Percentiles rank a stretch among this genome's conserved stretches.
These are phyloP conservation scores for Bombyx huttoni DNA, from an alignment of 2,888 invertebrate species.

Conservation along the genomic window DNA sequence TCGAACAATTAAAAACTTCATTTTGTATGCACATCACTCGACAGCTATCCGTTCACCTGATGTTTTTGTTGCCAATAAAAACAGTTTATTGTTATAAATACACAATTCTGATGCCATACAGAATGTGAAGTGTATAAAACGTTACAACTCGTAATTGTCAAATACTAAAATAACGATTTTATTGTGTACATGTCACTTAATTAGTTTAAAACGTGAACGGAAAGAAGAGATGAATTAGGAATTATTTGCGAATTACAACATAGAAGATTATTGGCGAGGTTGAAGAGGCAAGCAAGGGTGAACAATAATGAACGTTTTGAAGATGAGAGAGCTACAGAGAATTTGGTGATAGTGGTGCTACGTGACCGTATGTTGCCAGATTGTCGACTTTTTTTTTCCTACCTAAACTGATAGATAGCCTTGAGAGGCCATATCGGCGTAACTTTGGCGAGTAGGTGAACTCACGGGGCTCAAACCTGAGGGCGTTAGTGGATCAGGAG, in stretches of 20 bases:
- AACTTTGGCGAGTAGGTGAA: too few species aligned
- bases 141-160: conserved; percentile 32
- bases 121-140: conserved; percentile 30
- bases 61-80: conserved; percentile 55
- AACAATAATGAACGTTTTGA: too few species aligned
- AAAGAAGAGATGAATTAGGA: conserved; percentile 12
- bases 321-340: too few species aligned
- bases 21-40: conserved; percentile 43
- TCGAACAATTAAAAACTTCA: conserved; percentile 56
- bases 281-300: too few species aligned
- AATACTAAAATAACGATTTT: conserved; percentile 40
- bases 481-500: too few species aligned
- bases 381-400: too few species aligned
- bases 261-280: background rate
- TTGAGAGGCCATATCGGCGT: too few species aligned
- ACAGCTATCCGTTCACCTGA: conserved; percentile 38
- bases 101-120: conserved; percentile 45
- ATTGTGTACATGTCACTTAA: conserved; percentile 44
- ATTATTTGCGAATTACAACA: background rate
- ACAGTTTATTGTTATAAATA: conserved; percentile 41
- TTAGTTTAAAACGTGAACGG: conserved; percentile 33
- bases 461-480: too few species aligned
- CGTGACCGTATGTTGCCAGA: too few species aligned
- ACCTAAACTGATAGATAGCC: too few species aligned
- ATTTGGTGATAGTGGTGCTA: too few species aligned